Conservation (phyloP, 2,797 vertebrate species). For the Corythornis leucogaster region DNA sequence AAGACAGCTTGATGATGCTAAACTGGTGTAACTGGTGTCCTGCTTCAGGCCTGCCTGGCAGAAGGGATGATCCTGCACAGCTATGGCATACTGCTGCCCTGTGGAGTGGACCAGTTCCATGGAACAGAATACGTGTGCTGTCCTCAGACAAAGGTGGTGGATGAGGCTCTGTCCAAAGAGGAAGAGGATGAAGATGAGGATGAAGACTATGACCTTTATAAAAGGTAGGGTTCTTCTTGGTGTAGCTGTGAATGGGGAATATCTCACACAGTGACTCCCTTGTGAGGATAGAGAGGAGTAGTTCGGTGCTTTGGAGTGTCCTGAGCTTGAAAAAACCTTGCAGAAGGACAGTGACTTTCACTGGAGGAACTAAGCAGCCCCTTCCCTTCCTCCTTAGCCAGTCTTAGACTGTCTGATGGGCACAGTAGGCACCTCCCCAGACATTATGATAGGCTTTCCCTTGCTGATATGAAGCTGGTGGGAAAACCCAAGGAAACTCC, state of each 20-base stretch:
- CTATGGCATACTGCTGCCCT: slow-evolving; percentile 96
- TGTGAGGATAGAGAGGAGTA: background rate
- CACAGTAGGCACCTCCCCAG: background rate
- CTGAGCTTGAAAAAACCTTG: background rate
- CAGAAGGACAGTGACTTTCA: background rate
- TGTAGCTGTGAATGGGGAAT: background rate
- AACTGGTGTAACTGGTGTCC: background rate
- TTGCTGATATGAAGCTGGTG: background rate
- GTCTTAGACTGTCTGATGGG: background rate
- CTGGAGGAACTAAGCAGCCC: background rate
- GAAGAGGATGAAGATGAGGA: slow-evolving; percentile 81
- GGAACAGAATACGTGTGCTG: slow-evolving; percentile 97
- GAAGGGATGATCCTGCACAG: slow-evolving; percentile 90
- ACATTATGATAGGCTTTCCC: background rate
- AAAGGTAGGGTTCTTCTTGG: slow-evolving; percentile 69
- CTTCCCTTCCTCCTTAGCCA: background rate
- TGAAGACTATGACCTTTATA: slow-evolving; percentile 79
- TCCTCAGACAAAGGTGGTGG: slow-evolving; percentile 80
- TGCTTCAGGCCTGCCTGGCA: slow-evolving; percentile 87
- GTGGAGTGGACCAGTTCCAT: slow-evolving; percentile 91
- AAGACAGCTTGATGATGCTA: background rate
- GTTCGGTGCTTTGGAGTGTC: background rate
- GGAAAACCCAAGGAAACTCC: background rate
- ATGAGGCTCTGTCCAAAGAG: slow-evolving; percentile 80
- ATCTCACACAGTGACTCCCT: background rate